Percentiles rank a stretch among this genome's conserved stretches.
phyloP scores from a whole-genome alignment of 2,888 invertebrate species.

The Alcis repandata region DNA sequence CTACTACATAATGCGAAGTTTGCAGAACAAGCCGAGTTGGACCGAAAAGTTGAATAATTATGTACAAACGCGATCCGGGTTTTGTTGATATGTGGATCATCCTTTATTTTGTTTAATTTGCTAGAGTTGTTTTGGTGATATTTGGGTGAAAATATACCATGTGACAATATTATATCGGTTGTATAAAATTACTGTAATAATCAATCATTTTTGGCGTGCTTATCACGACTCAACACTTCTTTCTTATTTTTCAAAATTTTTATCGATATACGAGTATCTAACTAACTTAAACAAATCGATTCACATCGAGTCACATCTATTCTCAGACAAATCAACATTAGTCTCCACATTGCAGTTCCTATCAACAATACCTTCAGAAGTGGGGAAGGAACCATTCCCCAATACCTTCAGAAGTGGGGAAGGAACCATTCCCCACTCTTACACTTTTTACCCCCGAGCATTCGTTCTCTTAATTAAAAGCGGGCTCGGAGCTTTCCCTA shows the following conservation, averaged over 20 bases:
- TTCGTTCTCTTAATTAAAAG: slow-evolving; percentile 70
- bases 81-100: slow-evolving; percentile 9
- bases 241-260: background rate
- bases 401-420: slow-evolving; percentile 26
- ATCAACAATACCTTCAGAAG: slow-evolving; percentile 33
- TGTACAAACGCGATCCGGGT: slow-evolving; percentile 23
- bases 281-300: too few species aligned
- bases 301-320: background rate
- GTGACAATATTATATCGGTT: too few species aligned
- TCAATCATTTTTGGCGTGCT: too few species aligned
- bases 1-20: slow-evolving; percentile 27
- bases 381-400: slow-evolving; percentile 45
- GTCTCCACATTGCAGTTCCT: background rate
- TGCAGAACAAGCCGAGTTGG: slow-evolving; percentile 9
- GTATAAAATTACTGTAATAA: too few species aligned
- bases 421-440: slow-evolving; percentile 44
- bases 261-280: too few species aligned
- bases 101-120: slow-evolving; percentile 13
- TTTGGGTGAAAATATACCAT: background rate
- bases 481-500: slow-evolving; percentile 55
- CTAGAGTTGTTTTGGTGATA: slow-evolving; percentile 1
- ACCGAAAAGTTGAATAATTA: slow-evolving; percentile 38
- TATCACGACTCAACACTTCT: too few species aligned
- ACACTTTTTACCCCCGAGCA: slow-evolving; percentile 46
- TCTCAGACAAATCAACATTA: background rate